These are phyloP conservation scores for Tragelaphus scriptus DNA, from an alignment of 2,113 vertebrate genomes.

Conservation along the genomic window DNA sequence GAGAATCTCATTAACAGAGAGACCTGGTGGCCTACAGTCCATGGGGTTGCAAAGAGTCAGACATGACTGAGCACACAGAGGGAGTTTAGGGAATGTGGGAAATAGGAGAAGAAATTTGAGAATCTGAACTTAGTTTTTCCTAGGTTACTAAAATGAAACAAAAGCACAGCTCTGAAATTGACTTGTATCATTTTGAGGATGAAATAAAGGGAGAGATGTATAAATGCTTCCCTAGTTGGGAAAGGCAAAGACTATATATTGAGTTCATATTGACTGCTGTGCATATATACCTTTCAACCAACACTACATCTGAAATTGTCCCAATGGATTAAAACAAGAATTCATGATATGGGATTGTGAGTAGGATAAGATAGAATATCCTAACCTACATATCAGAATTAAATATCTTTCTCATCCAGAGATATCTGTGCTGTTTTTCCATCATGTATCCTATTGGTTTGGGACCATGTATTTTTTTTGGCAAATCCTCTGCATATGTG, in stretches of 20 bases:
- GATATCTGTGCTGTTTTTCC: not conserved
- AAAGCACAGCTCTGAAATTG: not conserved
- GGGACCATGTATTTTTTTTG: not conserved
- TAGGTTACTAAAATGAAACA: not conserved
- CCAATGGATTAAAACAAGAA: not conserved
- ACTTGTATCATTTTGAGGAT: not conserved
- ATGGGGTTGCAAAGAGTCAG: not conserved
- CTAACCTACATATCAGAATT: not conserved
- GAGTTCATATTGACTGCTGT: not conserved
- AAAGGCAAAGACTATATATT: not conserved
- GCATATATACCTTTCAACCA: not conserved
- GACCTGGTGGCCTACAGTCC: not conserved
- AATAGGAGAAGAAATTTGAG: not conserved
- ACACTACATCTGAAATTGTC: not conserved
- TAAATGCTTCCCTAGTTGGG: not conserved
- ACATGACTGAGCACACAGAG: not conserved
- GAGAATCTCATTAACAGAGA: not conserved
- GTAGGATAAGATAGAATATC: not conserved
- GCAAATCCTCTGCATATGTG: not conserved
- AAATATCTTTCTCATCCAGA: not conserved
- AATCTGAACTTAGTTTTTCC: not conserved
- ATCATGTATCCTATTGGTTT: not conserved
- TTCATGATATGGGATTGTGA: not conserved
- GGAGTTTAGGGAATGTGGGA: not conserved
- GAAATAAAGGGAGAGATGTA: not conserved